Evolutionary conservation across 2,113 vertebrate genomes (phyloP).

Genomic region (Motacilla alba): DNA sequence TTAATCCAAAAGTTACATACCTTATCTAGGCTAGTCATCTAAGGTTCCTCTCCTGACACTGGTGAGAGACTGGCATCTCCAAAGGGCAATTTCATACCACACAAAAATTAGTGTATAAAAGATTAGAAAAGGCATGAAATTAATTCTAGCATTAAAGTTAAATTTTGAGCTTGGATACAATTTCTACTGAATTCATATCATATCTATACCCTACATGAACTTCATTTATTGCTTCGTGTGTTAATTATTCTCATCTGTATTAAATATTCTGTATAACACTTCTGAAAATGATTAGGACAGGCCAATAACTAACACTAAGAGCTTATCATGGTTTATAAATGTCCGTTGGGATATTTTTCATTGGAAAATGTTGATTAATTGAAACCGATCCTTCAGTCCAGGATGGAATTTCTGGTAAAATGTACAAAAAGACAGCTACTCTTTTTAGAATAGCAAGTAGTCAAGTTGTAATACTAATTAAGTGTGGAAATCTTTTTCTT

Average conservation of each 20-base stretch:
- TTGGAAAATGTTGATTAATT: slow-evolving; percentile 63
- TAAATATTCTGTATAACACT: slow-evolving; percentile 63
- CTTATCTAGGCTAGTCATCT: slow-evolving; percentile 21
- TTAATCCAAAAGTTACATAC: slow-evolving; percentile 20
- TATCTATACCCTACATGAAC: slow-evolving; percentile 38
- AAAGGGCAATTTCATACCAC: slow-evolving; percentile 11
- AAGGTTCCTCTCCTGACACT: neutral
- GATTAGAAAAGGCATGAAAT: slow-evolving; percentile 42
- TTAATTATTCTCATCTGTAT: slow-evolving; percentile 64
- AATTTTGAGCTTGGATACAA: slow-evolving; percentile 26
- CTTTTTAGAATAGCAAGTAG: slow-evolving; percentile 42
- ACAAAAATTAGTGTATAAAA: slow-evolving; percentile 12
- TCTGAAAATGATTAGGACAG: slow-evolving; percentile 55
- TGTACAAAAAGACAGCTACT: neutral
- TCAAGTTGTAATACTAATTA: slow-evolving; percentile 40
- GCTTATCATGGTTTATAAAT: slow-evolving; percentile 51
- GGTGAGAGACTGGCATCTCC: neutral
- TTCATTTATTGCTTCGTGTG: slow-evolving; percentile 46
- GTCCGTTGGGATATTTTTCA: slow-evolving; percentile 49
- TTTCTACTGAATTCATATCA: slow-evolving; percentile 24
- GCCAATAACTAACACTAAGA: slow-evolving; percentile 51
- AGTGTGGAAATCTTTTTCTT: slow-evolving; percentile 50
- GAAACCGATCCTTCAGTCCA: slow-evolving; percentile 35
- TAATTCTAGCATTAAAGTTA: slow-evolving; percentile 21
- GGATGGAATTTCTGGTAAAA: slow-evolving; percentile 52